phyloP scores from a whole-genome alignment of 1,140 invertebrate genomes.

The Lepidurus apus region DNA sequence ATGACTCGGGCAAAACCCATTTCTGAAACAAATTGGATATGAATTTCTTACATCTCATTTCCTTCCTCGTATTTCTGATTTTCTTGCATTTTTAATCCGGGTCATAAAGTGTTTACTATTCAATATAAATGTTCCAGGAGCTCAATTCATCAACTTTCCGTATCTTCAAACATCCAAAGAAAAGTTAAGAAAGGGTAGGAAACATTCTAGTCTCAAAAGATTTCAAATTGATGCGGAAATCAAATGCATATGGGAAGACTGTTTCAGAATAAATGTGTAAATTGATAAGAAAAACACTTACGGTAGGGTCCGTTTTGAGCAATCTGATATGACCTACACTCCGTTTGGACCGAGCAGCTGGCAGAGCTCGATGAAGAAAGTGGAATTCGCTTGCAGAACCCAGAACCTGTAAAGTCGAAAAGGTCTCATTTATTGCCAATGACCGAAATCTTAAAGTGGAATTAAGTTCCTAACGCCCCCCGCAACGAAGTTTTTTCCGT shows the following conservation, averaged over 20 bases:
- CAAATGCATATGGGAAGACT: background rate
- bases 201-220: no score
- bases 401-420: slow-evolving; percentile 60
- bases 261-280: background rate
- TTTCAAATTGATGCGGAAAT: background rate
- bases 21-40: no score
- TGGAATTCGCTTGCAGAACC: slow-evolving; percentile 82
- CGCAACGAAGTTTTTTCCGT: background rate
- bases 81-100: no score
- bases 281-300: slow-evolving; percentile 43
- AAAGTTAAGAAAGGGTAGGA: no score
- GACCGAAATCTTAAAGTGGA: background rate
- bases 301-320: slow-evolving; percentile 83
- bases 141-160: no score
- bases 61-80: no score
- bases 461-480: background rate
- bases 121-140: no score
- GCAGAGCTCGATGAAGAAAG: slow-evolving; percentile 79
- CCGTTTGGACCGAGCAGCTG: slow-evolving; percentile 73
- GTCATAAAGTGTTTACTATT: no score
- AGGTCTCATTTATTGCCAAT: background rate
- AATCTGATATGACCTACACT: slow-evolving; percentile 77
- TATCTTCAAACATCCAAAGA: no score
- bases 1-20: no score
- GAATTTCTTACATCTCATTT: no score